Conservation (phyloP, 2,797 vertebrate species). For the Helicolenus hilgendorfi region DNA sequence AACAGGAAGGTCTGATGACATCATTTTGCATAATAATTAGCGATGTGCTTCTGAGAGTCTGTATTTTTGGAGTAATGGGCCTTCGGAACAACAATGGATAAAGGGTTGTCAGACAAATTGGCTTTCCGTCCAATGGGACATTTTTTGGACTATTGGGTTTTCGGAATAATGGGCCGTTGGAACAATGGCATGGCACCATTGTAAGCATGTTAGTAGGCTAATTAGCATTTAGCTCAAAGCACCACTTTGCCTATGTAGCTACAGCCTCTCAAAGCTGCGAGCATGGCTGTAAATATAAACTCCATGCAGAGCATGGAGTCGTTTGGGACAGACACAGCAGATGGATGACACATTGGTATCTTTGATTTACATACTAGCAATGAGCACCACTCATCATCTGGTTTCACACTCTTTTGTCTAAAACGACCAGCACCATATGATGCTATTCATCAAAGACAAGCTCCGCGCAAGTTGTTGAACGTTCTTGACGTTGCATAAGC, state of each 20-base stretch:
- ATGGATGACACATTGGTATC: slow-evolving; percentile 26
- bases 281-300: not conserved
- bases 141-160: too few species aligned
- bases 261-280: not conserved
- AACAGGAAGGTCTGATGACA: too few species aligned
- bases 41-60: too few species aligned
- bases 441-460: slow-evolving; percentile 65
- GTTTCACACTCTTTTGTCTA: slow-evolving; percentile 60
- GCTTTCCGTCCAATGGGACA: too few species aligned
- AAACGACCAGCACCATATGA: slow-evolving; percentile 62
- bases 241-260: not conserved
- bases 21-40: too few species aligned
- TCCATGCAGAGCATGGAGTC: not conserved
- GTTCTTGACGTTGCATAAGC: slow-evolving; percentile 32
- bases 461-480: slow-evolving; percentile 38
- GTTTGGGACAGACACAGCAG: slow-evolving; percentile 9
- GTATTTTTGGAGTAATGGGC: too few species aligned
- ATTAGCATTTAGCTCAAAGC: not conserved
- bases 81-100: too few species aligned
- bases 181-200: too few species aligned
- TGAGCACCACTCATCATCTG: slow-evolving; percentile 56
- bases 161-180: too few species aligned
- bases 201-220: not conserved
- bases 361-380: slow-evolving; percentile 56
- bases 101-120: too few species aligned